These are phyloP conservation scores for Salminus brasiliensis DNA, from an alignment of 2,113 vertebrate species.

Conservation along the genomic window DNA sequence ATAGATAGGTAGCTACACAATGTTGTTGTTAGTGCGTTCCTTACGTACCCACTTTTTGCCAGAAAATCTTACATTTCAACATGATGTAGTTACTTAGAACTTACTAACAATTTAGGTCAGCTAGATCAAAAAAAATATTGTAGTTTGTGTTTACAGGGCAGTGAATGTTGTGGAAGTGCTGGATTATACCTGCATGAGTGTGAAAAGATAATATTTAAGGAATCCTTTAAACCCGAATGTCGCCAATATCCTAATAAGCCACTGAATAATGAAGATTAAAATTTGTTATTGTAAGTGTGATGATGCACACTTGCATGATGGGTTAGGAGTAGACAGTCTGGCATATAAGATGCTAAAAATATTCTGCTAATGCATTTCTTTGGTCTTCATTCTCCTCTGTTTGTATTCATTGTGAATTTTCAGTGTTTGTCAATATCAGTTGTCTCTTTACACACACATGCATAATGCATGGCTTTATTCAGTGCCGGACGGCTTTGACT, in stretches of 20 bases:
- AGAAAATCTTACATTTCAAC: too few relatives aligned
- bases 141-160: neutral
- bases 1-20: too few relatives aligned
- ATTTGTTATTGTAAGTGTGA: neutral
- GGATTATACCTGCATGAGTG: neutral
- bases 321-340: neutral
- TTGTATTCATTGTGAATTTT: slow-evolving; percentile 32
- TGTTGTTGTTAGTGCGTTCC: too few relatives aligned
- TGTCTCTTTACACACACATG: slow-evolving; percentile 29
- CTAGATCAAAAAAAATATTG: too few relatives aligned
- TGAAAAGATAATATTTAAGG: neutral
- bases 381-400: slow-evolving; percentile 1
- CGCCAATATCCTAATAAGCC: neutral
- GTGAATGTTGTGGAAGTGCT: neutral
- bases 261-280: neutral
- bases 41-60: too few relatives aligned
- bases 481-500: slow-evolving; percentile 16
- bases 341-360: neutral
- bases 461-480: slow-evolving; percentile 40
- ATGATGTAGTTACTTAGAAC: too few relatives aligned
- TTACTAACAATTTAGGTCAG: too few relatives aligned
- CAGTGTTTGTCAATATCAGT: slow-evolving; percentile 21
- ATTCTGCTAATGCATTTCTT: neutral
- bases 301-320: neutral
- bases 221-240: neutral